These are phyloP conservation scores for Saxicola maurus DNA, from an alignment of 2,797 vertebrate species.

Conservation along the genomic window DNA sequence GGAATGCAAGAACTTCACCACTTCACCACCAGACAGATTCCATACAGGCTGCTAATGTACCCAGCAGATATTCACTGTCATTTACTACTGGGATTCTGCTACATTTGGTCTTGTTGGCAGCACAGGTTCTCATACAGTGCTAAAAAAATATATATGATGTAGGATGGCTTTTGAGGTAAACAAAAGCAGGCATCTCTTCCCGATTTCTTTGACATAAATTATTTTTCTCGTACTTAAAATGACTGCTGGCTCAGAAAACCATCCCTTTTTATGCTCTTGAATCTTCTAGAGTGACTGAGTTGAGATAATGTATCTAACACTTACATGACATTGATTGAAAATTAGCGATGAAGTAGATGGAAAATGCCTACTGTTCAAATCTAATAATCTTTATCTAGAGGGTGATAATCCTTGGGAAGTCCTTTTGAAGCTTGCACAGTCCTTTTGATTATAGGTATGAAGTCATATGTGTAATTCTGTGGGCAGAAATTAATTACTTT, in stretches of 20 bases:
- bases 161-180: background rate
- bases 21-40: too few relatives aligned
- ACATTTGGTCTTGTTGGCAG: background rate
- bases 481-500: background rate
- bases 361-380: background rate
- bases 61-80: background rate
- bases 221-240: background rate
- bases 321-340: background rate
- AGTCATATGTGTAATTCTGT: background rate
- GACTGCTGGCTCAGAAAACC: background rate
- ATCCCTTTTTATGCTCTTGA: background rate
- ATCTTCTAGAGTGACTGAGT: background rate
- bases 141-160: background rate
- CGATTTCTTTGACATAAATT: background rate
- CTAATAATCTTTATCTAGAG: background rate
- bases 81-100: background rate
- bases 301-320: background rate
- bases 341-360: background rate
- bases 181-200: background rate
- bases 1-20: background rate
- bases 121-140: background rate
- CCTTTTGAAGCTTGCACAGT: background rate
- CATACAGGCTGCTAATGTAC: background rate
- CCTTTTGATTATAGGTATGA: background rate
- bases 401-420: background rate